Percentiles rank a stretch among this genome's conserved stretches.
Evolutionary conservation across 1,140 invertebrate genomes (phyloP).

Genomic region (Lasioglossum albipes): DNA sequence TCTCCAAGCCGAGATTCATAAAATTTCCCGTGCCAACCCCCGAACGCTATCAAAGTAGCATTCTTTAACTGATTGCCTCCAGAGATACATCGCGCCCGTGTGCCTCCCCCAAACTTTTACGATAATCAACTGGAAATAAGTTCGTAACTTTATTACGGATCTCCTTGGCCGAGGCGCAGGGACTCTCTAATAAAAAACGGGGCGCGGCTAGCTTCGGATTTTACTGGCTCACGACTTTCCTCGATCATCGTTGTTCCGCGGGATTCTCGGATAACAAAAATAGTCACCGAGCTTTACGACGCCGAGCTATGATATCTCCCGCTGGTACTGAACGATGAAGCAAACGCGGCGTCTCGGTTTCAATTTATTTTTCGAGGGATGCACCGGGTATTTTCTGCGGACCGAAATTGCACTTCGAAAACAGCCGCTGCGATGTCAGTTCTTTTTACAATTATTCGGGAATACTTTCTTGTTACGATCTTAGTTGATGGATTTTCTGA

Average conservation of each 20-base stretch:
- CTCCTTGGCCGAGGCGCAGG: constrained; percentile 32
- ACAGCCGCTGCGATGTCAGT: too few relatives aligned
- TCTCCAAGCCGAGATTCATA: constrained; percentile 59
- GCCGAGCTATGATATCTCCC: not conserved
- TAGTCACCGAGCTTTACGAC: constrained; percentile 14
- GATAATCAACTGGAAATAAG: constrained; percentile 73
- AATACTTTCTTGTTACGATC: too few relatives aligned
- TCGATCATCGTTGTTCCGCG: constrained; percentile 20
- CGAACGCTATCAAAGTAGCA: constrained; percentile 70
- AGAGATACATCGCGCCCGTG: constrained; percentile 64
- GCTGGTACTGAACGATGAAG: not conserved
- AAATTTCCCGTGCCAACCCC: constrained; percentile 60
- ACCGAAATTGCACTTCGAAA: too few relatives aligned
- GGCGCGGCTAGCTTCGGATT: constrained; percentile 43
- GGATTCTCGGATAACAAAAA: constrained; percentile 7
- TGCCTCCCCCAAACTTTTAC: constrained; percentile 64
- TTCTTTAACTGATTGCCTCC: constrained; percentile 72
- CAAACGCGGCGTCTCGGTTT: not conserved
- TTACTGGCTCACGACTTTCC: constrained; percentile 44
- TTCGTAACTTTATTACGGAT: constrained; percentile 71
- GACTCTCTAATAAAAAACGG: constrained; percentile 52
- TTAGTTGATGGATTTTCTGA: too few relatives aligned
- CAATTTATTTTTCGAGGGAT: too few relatives aligned
- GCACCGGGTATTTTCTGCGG: too few relatives aligned
- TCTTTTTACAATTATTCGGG: too few relatives aligned